These are phyloP conservation scores for Arrhopalites spinosus DNA, from an alignment of 2,888 invertebrate genomes.

Conservation along the genomic window DNA sequence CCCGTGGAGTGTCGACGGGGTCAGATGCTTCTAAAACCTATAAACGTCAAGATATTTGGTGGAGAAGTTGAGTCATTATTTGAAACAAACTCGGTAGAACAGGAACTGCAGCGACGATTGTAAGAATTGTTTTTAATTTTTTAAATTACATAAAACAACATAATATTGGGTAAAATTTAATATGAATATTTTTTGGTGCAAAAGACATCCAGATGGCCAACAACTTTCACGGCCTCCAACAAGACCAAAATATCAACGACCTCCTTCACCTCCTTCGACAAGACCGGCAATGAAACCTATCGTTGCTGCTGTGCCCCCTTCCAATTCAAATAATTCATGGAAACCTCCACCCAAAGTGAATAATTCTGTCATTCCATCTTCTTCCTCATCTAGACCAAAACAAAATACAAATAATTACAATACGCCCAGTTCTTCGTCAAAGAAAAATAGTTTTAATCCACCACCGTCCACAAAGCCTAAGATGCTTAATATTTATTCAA, in stretches of 20 bases:
- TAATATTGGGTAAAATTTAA: neutral
- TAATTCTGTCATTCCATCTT: neutral
- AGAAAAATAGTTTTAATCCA: too few relatives aligned
- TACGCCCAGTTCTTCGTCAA: too few relatives aligned
- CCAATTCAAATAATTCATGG: neutral
- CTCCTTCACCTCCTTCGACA: neutral
- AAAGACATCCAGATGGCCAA: neutral
- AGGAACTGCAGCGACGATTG: slow-evolving; percentile 66
- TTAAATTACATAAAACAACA: neutral
- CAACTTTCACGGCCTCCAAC: neutral
- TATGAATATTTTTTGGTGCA: neutral
- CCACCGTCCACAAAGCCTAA: too few relatives aligned
- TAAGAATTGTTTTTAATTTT: slow-evolving; percentile 55
- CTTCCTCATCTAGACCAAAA: neutral
- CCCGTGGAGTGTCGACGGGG: slow-evolving; percentile 74
- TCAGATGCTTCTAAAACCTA: slow-evolving; percentile 69
- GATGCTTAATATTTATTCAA: slow-evolving; percentile 14
- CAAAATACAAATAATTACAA: neutral
- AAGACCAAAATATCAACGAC: neutral
- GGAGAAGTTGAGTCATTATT: slow-evolving; percentile 73
- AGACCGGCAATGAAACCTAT: neutral
- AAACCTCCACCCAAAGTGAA: neutral
- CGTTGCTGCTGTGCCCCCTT: neutral
- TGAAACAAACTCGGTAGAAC: slow-evolving; percentile 66
- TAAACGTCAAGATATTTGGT: slow-evolving; percentile 68